Conservation (phyloP, 2,797 vertebrate species). For the Arremon aurantiirostris region DNA sequence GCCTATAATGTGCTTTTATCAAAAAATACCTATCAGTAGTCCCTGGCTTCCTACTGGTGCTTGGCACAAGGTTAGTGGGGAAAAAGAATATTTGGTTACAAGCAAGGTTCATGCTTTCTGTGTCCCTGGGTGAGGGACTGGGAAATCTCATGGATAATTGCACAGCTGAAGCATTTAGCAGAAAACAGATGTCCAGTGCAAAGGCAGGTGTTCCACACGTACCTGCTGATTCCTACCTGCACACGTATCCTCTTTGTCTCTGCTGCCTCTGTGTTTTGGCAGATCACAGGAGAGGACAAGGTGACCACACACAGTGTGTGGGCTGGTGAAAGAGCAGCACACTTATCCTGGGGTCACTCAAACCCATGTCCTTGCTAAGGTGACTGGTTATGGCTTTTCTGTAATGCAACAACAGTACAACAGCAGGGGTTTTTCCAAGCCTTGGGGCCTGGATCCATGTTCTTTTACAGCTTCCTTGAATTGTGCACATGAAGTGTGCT, state of each 20-base stretch:
- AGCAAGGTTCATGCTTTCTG: neutral
- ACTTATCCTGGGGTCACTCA: neutral
- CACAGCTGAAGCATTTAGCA: neutral
- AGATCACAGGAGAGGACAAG: neutral
- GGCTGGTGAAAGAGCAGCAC: neutral
- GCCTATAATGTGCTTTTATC: neutral
- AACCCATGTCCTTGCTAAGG: neutral
- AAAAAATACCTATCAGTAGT: neutral
- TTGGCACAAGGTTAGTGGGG: neutral
- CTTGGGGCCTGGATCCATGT: neutral
- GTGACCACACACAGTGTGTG: neutral
- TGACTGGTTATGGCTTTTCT: neutral
- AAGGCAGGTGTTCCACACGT: neutral
- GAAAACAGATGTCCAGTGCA: neutral
- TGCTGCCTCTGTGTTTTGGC: neutral
- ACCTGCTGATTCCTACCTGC: neutral
- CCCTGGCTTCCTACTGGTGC: neutral
- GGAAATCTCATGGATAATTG: neutral
- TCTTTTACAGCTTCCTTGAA: neutral
- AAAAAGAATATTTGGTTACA: neutral
- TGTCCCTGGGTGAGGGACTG: neutral
- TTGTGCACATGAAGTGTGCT: neutral
- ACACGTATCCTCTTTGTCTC: neutral
- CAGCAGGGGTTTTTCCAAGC: constrained; percentile 38
- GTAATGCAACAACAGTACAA: neutral